Base-by-base conservation (phyloP, 2,888 invertebrate genomes). In the Brachyopa scutellaris region DNA sequence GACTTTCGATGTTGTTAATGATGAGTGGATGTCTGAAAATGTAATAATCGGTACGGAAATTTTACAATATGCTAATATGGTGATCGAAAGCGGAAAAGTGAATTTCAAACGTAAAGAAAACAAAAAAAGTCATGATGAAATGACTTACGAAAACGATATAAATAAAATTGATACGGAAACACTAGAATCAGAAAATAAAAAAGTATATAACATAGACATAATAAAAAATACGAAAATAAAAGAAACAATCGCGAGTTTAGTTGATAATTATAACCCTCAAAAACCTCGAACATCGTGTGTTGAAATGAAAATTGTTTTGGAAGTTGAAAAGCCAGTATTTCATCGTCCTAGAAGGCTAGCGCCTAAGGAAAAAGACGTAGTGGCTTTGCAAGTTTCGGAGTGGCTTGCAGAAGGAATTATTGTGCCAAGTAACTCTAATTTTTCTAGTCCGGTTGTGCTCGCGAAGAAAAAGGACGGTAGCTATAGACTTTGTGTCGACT, bases 401-500 rank as follows among this genome's bases (percentile, higher is more conserved):
- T 89, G 88, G 88, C 13, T 87, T 8, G 40, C 84, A 1, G 77
- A 86, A 8, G 51, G 84, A n/a, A 77, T 72, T 17, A 57, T 76
- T 9, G n/a, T 45, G 23, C 51, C 23, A 33, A 79, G 57, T 64
- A 62, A 8, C 47, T 86, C 85, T 0, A 55, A 83, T 7, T 86
- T 84, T 36, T 76, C 84, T 2, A 85, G 85, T 64, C 86, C 85
- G 1, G 72, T 85, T 13, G 51, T 86, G 7, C 23, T 86, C n/a
- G 85, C 84, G 5, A 72, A 42, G 17, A 86, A 85, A 40, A 85
- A 85, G 59, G 77, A 77, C 47, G 84, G 79, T 6, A 66, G 51
- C 7, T 36, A 51, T 15, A 19, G 74, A 29, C 23, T 66, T 78
- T 90, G 89, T 67, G 84, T 90, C 0, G 89, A 90, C 62, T 91